Conservation (phyloP, 2,797 vertebrate species). For the Chromis chromis region DNA sequence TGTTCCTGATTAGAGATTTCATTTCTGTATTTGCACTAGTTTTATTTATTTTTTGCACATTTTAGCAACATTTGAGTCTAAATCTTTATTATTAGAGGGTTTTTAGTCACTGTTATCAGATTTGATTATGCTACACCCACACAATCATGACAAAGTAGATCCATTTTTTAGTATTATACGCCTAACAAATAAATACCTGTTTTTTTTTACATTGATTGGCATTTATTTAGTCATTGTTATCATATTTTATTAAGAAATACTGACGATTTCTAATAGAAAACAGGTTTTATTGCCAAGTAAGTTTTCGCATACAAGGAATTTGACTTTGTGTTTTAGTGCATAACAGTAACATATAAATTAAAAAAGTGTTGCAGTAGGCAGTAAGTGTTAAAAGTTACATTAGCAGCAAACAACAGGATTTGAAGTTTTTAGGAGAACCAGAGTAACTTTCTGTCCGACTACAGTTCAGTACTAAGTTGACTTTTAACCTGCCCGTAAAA, state of each 20-base stretch:
- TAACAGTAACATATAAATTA: too few species aligned
- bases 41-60: not conserved
- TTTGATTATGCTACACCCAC: not conserved
- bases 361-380: too few species aligned
- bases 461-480: not conserved
- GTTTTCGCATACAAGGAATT: too few species aligned
- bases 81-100: not conserved
- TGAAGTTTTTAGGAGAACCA: not conserved
- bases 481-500: constrained; percentile 3
- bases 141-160: not conserved
- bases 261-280: not conserved
- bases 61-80: not conserved
- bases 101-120: not conserved
- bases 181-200: too few species aligned
- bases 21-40: too few species aligned
- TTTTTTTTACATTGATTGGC: not conserved
- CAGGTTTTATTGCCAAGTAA: too few species aligned
- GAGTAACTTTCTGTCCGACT: not conserved
- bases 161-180: not conserved
- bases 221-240: not conserved
- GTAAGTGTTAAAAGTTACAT: too few species aligned
- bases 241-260: not conserved
- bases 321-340: too few species aligned
- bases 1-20: not conserved
- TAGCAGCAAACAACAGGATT: too few species aligned